phyloP scores from a whole-genome alignment of 2,113 vertebrate genomes.

The Paedocypris sp. region DNA sequence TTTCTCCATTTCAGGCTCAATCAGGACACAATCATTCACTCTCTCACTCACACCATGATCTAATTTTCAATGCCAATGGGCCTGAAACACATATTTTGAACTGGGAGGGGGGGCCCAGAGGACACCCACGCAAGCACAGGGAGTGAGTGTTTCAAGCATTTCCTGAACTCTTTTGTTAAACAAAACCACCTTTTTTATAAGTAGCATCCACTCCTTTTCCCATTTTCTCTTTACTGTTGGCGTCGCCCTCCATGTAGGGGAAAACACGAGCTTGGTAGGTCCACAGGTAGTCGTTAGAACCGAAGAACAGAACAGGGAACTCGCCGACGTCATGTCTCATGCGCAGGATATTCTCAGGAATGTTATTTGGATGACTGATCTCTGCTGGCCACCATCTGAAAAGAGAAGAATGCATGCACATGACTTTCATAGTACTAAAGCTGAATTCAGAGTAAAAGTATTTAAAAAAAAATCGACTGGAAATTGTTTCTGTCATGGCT shows the following conservation, averaged over 20 bases:
- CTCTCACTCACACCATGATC: no score
- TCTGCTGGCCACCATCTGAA: slow-evolving; percentile 97
- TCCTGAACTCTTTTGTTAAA: background rate
- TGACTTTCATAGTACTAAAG: no score
- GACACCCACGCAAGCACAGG: no score
- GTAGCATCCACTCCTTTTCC: slow-evolving; percentile 88
- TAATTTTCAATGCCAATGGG: no score
- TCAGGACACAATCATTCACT: no score
- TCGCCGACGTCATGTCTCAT: slow-evolving; percentile 93
- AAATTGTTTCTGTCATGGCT: no score
- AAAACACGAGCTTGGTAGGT: slow-evolving; percentile 96
- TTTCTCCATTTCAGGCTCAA: no score
- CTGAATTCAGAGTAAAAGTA: no score
- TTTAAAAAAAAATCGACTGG: no score
- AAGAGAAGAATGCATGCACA: background rate
- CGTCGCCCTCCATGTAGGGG: slow-evolving; percentile 96
- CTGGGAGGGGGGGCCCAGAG: no score
- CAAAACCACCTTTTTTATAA: slow-evolving; percentile 82
- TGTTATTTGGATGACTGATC: slow-evolving; percentile 84
- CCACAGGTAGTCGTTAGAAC: slow-evolving; percentile 96
- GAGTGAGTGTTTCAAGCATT: no score
- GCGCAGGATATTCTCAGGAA: slow-evolving; percentile 90
- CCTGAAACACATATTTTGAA: no score
- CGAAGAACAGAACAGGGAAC: slow-evolving; percentile 97
- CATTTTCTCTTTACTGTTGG: slow-evolving; percentile 95